Evolutionary conservation across 2,888 invertebrate species (phyloP).

Genomic region (Ormyrus rosae): DNA sequence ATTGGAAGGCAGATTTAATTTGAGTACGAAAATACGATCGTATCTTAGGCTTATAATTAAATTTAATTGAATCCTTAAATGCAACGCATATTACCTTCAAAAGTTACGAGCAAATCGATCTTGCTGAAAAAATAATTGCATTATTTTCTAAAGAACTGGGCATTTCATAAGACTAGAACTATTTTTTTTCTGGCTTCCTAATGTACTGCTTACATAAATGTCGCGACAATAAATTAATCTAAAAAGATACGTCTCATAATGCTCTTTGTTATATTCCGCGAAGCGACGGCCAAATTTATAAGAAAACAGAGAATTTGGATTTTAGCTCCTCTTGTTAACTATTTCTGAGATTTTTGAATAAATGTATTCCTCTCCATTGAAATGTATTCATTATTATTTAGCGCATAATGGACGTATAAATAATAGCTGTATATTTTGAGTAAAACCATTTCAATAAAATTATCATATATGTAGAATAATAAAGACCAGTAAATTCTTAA

Average conservation of each 20-base stretch:
- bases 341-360: background rate
- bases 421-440: too few relatives aligned
- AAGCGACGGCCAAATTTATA: constrained; percentile 42
- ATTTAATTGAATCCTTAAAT: too few relatives aligned
- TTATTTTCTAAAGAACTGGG: too few relatives aligned
- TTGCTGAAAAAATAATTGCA: too few relatives aligned
- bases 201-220: constrained; percentile 22
- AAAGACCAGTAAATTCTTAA: background rate
- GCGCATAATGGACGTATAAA: too few relatives aligned
- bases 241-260: constrained; percentile 28
- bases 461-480: background rate
- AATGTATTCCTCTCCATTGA: too few relatives aligned
- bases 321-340: background rate
- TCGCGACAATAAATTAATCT: constrained; percentile 5
- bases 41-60: constrained; percentile 5
- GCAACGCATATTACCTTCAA: too few relatives aligned
- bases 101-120: too few relatives aligned
- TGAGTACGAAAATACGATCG: constrained; percentile 35
- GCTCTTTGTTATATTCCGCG: background rate
- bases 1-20: constrained; percentile 33
- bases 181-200: background rate
- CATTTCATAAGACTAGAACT: background rate
- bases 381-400: too few relatives aligned
- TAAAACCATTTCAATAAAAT: background rate
- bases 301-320: constrained; percentile 33